Conservation (phyloP, 2,888 invertebrate species). For the Dyspetes luteomarginatus region DNA sequence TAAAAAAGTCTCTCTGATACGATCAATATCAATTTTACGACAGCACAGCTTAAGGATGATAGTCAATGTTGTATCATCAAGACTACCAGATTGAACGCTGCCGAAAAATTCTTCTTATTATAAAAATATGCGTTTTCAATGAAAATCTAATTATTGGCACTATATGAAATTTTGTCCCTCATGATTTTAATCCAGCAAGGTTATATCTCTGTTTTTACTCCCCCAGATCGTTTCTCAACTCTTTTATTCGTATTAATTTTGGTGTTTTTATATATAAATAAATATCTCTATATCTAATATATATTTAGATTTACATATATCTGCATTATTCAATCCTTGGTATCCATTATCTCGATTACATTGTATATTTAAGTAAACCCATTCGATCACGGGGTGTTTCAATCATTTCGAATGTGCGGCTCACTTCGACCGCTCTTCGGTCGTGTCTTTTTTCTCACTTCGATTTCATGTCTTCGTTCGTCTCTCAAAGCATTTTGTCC, state of each 20-base stretch:
- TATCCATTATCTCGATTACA: constrained; percentile 22
- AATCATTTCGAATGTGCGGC: not conserved
- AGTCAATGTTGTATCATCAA: no score
- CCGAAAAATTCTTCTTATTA: no score
- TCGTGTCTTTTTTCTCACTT: not conserved
- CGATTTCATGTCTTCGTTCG: not conserved
- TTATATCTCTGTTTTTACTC: not conserved
- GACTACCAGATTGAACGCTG: no score
- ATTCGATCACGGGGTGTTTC: not conserved
- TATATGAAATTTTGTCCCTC: not conserved
- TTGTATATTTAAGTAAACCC: not conserved
- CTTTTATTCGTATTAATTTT: no score
- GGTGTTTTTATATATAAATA: no score
- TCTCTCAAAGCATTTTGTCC: constrained; percentile 25
- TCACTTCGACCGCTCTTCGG: constrained; percentile 3
- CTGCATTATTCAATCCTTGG: constrained; percentile 7
- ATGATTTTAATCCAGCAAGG: not conserved
- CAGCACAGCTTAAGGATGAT: no score
- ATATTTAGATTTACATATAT: constrained; percentile 48
- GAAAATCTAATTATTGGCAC: not conserved
- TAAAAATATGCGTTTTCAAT: no score
- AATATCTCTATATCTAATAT: no score
- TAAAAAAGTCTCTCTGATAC: no score
- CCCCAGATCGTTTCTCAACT: constrained; percentile 1
- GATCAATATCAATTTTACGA: no score